Conservation (phyloP, 2,888 invertebrate species). For the Xanthia icteritia region DNA sequence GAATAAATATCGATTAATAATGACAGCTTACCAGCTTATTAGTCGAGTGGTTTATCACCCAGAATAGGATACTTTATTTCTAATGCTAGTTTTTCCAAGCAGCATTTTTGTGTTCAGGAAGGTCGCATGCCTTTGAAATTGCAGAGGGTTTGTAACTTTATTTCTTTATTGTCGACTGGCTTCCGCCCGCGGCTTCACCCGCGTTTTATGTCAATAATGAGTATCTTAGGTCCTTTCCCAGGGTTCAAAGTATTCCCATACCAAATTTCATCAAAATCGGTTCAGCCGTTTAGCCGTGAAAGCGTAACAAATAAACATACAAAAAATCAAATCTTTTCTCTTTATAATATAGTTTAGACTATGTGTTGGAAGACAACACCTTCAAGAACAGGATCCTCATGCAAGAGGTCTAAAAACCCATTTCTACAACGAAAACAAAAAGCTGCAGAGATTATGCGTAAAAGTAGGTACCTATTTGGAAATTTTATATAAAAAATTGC, state of each 20-base stretch:
- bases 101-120: conserved; percentile 24
- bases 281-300: no score
- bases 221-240: no score
- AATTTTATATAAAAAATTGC: not conserved
- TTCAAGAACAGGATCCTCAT: not conserved
- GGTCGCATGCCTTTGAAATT: not conserved
- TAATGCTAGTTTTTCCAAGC: conserved; percentile 7
- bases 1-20: conserved; percentile 61
- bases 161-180: not conserved
- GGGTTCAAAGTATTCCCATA: no score
- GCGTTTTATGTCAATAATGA: no score
- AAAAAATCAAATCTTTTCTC: no score
- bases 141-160: not conserved
- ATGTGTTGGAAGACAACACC: not conserved
- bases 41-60: conserved; percentile 44
- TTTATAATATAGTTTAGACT: no score
- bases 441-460: not conserved
- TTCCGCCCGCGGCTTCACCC: no score
- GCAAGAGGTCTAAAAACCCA: not conserved
- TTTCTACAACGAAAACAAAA: not conserved
- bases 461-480: not conserved
- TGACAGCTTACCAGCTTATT: conserved; percentile 53
- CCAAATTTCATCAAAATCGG: no score
- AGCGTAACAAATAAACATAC: no score
- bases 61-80: conserved; percentile 24